phyloP scores from a whole-genome alignment of 1,140 invertebrate species.

The Ericerus pela region DNA sequence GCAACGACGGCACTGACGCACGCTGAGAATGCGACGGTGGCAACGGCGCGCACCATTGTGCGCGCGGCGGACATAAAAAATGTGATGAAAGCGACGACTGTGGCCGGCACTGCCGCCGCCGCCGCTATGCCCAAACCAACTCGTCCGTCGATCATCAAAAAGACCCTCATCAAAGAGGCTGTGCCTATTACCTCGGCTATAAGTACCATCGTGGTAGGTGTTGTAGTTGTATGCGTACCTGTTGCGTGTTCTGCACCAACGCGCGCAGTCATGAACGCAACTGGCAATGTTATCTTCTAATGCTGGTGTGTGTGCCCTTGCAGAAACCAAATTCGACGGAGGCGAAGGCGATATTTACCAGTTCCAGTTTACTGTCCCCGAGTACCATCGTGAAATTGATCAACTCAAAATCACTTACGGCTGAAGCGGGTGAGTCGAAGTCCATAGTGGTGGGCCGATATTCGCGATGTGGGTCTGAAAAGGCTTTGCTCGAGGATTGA shows the following conservation, averaged over 20 bases:
- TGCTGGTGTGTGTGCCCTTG: neutral
- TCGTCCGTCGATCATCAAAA: neutral
- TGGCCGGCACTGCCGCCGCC: neutral
- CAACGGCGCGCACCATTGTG: neutral
- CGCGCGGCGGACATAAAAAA: neutral
- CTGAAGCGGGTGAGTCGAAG: neutral
- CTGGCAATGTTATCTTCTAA: neutral
- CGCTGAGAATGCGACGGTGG: neutral
- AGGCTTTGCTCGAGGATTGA: too few species aligned
- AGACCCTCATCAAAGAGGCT: neutral
- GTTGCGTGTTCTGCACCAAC: neutral
- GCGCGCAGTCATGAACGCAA: neutral
- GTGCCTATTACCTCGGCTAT: neutral
- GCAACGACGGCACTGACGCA: neutral
- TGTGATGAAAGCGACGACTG: neutral
- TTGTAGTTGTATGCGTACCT: neutral
- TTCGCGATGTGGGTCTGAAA: too few species aligned
- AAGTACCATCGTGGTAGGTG: neutral
- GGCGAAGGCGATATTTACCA: neutral
- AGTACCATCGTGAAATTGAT: constrained; percentile 4
- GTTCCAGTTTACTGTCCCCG: neutral
- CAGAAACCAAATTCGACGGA: neutral
- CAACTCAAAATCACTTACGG: neutral
- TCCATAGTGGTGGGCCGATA: too few species aligned
- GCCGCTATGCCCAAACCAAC: too few species aligned